Base-by-base conservation (phyloP, 2,888 invertebrate species). In the Desoria tigrina region DNA sequence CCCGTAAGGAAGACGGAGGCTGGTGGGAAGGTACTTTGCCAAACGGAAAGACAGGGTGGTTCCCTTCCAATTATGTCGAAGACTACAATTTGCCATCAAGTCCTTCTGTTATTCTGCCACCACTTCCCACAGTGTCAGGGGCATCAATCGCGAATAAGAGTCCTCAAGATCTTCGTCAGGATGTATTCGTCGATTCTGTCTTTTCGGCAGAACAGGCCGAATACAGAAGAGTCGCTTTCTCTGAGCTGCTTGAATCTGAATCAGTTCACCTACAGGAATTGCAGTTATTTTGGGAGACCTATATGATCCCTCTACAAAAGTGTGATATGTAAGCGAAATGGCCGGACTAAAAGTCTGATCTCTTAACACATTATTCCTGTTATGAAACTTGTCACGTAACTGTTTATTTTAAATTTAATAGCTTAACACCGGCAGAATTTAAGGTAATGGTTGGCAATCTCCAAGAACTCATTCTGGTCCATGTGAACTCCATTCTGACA, bases 41-140 rank as follows among this genome's bases (percentile, higher is more conserved):
- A 16, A 88, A 89, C 68, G 95, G 92, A 76, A 92, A 91, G 80
- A 97, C 97, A 71, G 97, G 96, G 78, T 98, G 97, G 97, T 98
- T 98, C 83, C 97, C 97, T 69, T 92, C 93, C 79, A 97, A 97
- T 83, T 97, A 96, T 85, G 94, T 95, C 68, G 90, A 90, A 79
- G 94, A 95, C 7, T 53, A 58, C n/a, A 9, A 18, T 16, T 21
- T 18, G 21, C 21, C 61, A 2, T 32, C 42, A 18, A 14, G 24
- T 32, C n/a, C 53, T 26, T 27, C 59, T 24, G n/a, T 45, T 14
- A 14, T 39, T 39, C 16, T 23, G 18, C 24, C 59, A 21, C 26
- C 51, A 24, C 14, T 37, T 39, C 2, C 61, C 23, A 11, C 28
- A n/a, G 28, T 1, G 23, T 42, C 23, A n/a, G 58, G 2, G 37